Evolutionary conservation across 2,113 vertebrate genomes (phyloP), one percentile per base, ranked within the genome.

Genomic region (Scomber colias): DNA sequence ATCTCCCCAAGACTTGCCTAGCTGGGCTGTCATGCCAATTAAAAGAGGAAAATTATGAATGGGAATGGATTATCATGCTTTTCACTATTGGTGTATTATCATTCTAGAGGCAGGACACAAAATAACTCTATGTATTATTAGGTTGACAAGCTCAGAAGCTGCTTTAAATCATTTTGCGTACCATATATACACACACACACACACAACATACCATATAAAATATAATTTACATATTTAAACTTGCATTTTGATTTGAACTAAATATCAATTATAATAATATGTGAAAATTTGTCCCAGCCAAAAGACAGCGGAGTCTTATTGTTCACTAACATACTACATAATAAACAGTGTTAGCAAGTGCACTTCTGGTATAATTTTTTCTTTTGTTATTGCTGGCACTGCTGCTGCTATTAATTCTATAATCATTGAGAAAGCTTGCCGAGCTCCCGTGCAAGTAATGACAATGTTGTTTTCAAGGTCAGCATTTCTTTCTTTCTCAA

Each of bases 1-100:
- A 50, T 35, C 8, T 31, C 21, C 17, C 30, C 15, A 27, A 55
- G 27, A 55, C n/a, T 11, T 54, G 49, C 8, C 51, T 64, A 16
- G 13, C 19, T 35, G 17, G 16, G 8, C 21, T 45, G 27, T 65
- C 45, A 35, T 17, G 30, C n/a, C 2, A 27, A 56, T 51, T 66
- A 56, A 71, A 71, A 56, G 19, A 72, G 27, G 14, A 69, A 74
- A 24, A 72, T 24, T 75, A 75, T 55, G 35, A 63, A 51, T 30
- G 24, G 11, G 10, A 70, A 67, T 40, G 16, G 53, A 76, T 66
- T 60, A 54, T 11, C 19, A 40, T 57, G 56, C 67, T 53, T 76
- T 62, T 63, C 56, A 66, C 46, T 21, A 46, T 68, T 57, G 64
- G 63, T 59, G 64, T 40, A 64, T 27, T 27, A 44, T 69, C 31